Conservation (phyloP, 2,797 vertebrate genomes). For the Phoeniculus purpureus region DNA sequence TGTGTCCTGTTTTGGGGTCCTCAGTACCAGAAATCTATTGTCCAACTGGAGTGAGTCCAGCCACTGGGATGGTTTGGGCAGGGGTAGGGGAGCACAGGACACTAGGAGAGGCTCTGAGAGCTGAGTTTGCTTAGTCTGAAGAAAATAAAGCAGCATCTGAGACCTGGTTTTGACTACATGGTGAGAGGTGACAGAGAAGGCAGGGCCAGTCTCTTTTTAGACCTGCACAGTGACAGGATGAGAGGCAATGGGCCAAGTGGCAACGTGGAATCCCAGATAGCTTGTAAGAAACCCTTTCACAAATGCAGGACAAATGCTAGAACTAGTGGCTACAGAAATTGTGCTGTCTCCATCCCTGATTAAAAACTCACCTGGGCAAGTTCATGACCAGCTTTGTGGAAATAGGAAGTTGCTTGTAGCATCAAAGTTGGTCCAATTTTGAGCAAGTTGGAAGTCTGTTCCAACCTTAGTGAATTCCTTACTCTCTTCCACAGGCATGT, state of each 20-base stretch:
- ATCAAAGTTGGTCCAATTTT: not conserved
- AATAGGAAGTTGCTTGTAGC: not conserved
- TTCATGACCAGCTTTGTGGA: not conserved
- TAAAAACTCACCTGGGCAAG: not conserved
- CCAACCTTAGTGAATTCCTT: not conserved
- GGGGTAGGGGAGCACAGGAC: not conserved
- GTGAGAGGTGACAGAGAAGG: not conserved
- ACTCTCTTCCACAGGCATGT: not conserved
- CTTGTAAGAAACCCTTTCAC: not conserved
- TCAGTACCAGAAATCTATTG: not conserved
- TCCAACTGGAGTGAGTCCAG: not conserved
- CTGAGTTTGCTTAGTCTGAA: not conserved
- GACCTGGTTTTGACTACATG: not conserved
- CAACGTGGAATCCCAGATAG: not conserved
- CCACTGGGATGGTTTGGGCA: fast-evolving
- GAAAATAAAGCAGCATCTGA: not conserved
- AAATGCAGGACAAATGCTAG: not conserved
- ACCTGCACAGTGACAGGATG: fast-evolving
- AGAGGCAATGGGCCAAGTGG: not conserved
- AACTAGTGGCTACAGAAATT: not conserved
- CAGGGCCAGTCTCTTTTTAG: not conserved
- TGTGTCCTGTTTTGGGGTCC: not conserved
- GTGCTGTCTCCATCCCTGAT: not conserved
- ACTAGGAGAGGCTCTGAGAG: not conserved
- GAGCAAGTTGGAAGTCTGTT: not conserved